phyloP scores from a whole-genome alignment of 2,113 vertebrate species.

The Lethenteron reissneri region DNA sequence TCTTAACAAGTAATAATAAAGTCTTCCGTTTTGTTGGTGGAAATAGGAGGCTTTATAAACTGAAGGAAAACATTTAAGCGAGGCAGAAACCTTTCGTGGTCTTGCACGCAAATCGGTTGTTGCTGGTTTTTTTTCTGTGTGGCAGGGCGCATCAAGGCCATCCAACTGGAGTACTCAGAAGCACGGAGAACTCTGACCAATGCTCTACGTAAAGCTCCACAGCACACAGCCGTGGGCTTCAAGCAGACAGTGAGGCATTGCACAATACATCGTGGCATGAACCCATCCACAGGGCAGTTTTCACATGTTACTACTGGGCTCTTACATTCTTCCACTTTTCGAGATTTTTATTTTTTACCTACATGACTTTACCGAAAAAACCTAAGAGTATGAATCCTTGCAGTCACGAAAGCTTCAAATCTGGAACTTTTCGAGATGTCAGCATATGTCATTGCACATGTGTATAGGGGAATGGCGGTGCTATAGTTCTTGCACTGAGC shows the following conservation, averaged over 20 bases:
- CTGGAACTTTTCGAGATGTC: background rate
- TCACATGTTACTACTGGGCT: background rate
- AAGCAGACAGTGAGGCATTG: conserved; percentile 57
- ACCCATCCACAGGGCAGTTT: too few relatives aligned
- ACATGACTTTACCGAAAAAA: too few relatives aligned
- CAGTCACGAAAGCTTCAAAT: too few relatives aligned
- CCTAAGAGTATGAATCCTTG: too few relatives aligned
- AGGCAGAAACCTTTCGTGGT: too few relatives aligned
- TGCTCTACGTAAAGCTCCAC: conserved; percentile 74
- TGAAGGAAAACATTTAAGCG: too few relatives aligned
- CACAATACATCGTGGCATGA: too few relatives aligned
- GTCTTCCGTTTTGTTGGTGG: background rate
- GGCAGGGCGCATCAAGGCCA: conserved; percentile 81
- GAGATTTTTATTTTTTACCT: too few relatives aligned
- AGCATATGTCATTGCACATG: background rate
- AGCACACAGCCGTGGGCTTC: conserved; percentile 89
- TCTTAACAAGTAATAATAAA: background rate
- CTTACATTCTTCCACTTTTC: background rate
- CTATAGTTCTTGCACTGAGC: background rate
- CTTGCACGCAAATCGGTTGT: background rate
- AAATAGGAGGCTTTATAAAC: background rate
- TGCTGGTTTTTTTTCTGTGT: conserved; percentile 6
- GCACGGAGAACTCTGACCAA: conserved; percentile 81
- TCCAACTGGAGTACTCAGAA: conserved; percentile 87
- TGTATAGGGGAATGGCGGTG: background rate